Evolutionary conservation across 2,888 invertebrate species (phyloP).

Genomic region (Andrena haemorrhoa): DNA sequence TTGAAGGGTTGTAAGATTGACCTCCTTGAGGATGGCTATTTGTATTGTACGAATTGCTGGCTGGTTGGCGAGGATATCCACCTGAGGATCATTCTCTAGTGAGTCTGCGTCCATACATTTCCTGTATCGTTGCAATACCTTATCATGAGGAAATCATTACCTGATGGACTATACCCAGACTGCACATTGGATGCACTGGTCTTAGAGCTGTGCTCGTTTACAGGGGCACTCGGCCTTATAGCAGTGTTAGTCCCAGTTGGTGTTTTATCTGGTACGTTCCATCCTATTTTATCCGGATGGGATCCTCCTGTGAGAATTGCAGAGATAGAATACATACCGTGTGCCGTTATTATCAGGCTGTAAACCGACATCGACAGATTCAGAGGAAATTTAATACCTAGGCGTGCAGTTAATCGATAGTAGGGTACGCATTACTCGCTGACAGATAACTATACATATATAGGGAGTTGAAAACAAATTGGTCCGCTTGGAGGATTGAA

Average conservation of each 20-base stretch:
- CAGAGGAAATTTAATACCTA: no score
- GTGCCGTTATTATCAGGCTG: no score
- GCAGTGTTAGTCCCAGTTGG: slow-evolving; percentile 56
- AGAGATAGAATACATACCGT: neutral
- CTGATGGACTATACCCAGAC: slow-evolving; percentile 75
- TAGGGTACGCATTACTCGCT: no score
- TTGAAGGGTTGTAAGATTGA: slow-evolving; percentile 71
- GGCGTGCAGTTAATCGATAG: no score
- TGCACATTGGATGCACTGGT: slow-evolving; percentile 80
- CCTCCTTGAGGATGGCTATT: slow-evolving; percentile 51
- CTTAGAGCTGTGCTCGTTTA: slow-evolving; percentile 75
- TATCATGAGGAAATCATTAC: slow-evolving; percentile 14
- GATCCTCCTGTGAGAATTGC: slow-evolving; percentile 65
- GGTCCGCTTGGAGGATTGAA: neutral
- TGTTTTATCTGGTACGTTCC: slow-evolving; percentile 78
- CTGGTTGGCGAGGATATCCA: slow-evolving; percentile 73
- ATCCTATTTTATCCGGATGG: slow-evolving; percentile 77
- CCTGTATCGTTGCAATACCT: neutral
- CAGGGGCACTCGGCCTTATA: slow-evolving; percentile 80
- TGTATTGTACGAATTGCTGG: slow-evolving; percentile 64
- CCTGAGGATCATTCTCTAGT: slow-evolving; percentile 55
- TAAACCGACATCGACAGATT: no score
- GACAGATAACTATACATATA: no score
- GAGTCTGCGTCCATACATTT: neutral
- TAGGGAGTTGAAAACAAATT: neutral